Base-by-base conservation (phyloP, 2,113 vertebrate genomes). In the Reinhardtius hippoglossoides region DNA sequence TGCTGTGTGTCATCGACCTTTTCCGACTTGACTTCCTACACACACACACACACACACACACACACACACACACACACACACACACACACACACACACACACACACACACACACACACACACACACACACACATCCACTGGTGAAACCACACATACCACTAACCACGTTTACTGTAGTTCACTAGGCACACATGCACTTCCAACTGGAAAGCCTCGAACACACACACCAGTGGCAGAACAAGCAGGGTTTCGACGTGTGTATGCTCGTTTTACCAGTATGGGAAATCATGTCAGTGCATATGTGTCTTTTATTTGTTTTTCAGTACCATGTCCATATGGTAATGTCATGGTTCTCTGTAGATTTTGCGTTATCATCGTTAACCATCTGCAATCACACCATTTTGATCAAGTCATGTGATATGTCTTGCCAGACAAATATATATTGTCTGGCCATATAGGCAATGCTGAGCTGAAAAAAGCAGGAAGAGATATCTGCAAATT, bases 401-500 rank as follows among this genome's bases (percentile, higher is more conserved):
- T 8, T 31, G 5, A 7, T 31, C 31, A 31, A 31, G 31, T 31
- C 31, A 31, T 31, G 31, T 31, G 31, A 31, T 7, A 5, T 31
- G 31, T 31, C 31, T 31, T 31, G 31, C 37, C 37, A 12, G 37
- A 31, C 31, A 31, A 8, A 31, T 31, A 8, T 31, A 31, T 31
- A 31, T 31, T 40, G 37, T 2, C 37, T 40, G 37, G 37, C 37
- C 10, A 40, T 40, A 40, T 40, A 40, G 37, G 10, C 37, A 40
- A 40, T 10, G 10, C 37, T 40, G 37, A 12, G 37, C 37, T 40
- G 9, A 12, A 12, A 10, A 37, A 8, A 69, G 40, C 46, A 62
- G 23, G 35, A 42, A n/a, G 12, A 60, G 15, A 20, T 31, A 37
- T 76, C 67, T 76, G 15, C 40, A 78, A 71, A 68, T 52, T 78